A percentile compares a stretch with the other conserved stretches of the same genome.
These are phyloP conservation scores for Oriolus oriolus DNA, from an alignment of 2,113 vertebrate species.

Conservation along the genomic window DNA sequence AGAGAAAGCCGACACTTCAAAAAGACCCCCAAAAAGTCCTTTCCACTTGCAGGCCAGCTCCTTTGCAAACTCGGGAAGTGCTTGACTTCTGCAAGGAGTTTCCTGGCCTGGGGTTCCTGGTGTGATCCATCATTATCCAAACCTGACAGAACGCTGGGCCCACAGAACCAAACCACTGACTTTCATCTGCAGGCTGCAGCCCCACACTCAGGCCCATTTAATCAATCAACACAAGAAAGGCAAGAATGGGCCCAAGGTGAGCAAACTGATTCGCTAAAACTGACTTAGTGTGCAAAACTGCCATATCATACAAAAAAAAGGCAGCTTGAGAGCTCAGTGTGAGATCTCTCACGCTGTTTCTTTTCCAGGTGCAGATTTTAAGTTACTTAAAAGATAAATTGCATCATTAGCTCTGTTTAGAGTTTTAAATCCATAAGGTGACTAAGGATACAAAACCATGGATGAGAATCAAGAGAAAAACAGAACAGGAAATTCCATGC, in stretches of 20 bases:
- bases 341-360: neutral
- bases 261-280: neutral
- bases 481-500: neutral
- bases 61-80: neutral
- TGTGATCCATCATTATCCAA: neutral
- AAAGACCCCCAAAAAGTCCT: neutral
- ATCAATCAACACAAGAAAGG: neutral
- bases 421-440: neutral
- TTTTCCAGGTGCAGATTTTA: neutral
- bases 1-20: neutral
- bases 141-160: neutral
- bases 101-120: neutral
- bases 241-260: neutral
- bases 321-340: neutral
- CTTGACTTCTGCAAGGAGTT: neutral
- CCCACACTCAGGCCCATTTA: neutral
- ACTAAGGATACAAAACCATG: neutral
- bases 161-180: neutral
- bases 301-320: neutral
- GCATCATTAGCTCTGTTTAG: neutral
- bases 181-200: neutral
- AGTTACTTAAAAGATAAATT: neutral
- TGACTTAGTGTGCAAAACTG: slow-evolving; percentile 25
- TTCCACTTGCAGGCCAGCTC: neutral
- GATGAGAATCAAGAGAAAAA: neutral